phyloP scores from a whole-genome alignment of 1,140 invertebrate genomes.

The Drosophila punjabiensis region DNA sequence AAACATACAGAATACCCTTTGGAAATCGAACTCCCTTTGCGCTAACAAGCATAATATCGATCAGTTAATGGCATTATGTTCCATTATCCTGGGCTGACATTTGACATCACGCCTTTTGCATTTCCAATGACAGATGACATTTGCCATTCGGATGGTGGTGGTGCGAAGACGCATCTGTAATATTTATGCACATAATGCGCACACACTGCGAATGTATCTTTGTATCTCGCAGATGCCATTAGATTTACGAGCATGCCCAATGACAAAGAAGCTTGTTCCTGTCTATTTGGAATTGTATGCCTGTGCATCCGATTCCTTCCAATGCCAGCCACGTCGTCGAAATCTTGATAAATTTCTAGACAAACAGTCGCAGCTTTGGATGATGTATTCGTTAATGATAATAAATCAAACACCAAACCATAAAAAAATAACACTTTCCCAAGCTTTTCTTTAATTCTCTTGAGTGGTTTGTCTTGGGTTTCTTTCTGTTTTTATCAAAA shows the following conservation, averaged over 20 bases:
- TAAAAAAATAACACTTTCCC: background rate
- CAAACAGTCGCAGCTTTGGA: constrained; percentile 29
- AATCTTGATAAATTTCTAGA: constrained; percentile 51
- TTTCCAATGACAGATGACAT: constrained; percentile 42
- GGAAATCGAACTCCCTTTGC: background rate
- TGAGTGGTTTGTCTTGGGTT: constrained; percentile 9
- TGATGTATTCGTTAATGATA: constrained; percentile 37
- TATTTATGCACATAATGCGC: constrained; percentile 45
- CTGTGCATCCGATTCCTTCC: background rate
- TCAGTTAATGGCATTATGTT: constrained; percentile 4
- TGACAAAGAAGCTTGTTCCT: constrained; percentile 45
- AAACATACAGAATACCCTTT: background rate
- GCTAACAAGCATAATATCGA: constrained; percentile 26
- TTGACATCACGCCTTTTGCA: constrained; percentile 33
- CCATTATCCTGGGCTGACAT: constrained; percentile 43
- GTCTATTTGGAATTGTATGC: constrained; percentile 1
- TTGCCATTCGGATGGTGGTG: constrained; percentile 15
- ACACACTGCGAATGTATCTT: constrained; percentile 20
- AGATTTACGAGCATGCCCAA: constrained; percentile 35
- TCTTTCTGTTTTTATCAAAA: constrained; percentile 29
- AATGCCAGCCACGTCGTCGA: constrained; percentile 16
- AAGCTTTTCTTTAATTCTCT: constrained; percentile 16
- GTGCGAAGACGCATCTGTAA: constrained; percentile 39
- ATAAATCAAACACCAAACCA: constrained; percentile 39
- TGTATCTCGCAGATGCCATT: constrained; percentile 34